Evolutionary conservation across 1,140 invertebrate species (phyloP).

Genomic region (Meloidogyne chitwoodi): DNA sequence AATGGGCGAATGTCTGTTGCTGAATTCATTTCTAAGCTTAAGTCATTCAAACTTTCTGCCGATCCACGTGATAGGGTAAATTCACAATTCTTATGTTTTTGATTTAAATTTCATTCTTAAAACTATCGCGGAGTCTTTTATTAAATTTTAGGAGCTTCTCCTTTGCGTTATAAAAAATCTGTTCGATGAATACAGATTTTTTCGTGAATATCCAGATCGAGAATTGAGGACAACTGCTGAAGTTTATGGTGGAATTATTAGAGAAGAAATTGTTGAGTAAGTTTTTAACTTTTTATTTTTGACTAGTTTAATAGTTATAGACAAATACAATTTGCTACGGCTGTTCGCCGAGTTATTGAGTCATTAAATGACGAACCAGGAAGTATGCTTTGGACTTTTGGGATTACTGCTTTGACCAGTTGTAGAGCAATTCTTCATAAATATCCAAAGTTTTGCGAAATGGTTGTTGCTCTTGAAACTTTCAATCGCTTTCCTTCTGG

Average conservation of each 20-base stretch:
- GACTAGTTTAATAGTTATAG: constrained; percentile 20
- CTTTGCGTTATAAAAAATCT: constrained; percentile 95
- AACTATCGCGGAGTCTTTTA: too few species aligned
- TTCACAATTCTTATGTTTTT: constrained; percentile 2
- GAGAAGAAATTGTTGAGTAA: constrained; percentile 74
- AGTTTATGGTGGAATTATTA: constrained; percentile 95
- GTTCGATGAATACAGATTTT: constrained; percentile 96
- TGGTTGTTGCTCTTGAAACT: constrained; percentile 42
- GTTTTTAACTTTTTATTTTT: constrained; percentile 11
- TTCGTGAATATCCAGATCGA: constrained; percentile 95
- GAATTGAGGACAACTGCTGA: constrained; percentile 94
- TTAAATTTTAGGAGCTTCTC: constrained; percentile 69
- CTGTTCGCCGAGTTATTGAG: constrained; percentile 52
- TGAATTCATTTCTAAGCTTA: constrained; percentile 44
- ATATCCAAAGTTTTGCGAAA: constrained; percentile 56
- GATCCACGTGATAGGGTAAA: constrained; percentile 33
- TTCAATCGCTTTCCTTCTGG: constrained; percentile 40
- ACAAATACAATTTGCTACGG: constrained; percentile 54
- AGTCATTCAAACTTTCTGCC: constrained; percentile 29
- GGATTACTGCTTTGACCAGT: constrained; percentile 49
- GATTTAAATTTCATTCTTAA: too few species aligned
- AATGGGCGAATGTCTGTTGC: constrained; percentile 38
- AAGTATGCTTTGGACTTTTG: constrained; percentile 48
- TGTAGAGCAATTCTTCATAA: constrained; percentile 43
- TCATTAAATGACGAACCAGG: constrained; percentile 36